phyloP scores from a whole-genome alignment of 2,888 invertebrate species.

The Acanthosepion lycidas region DNA sequence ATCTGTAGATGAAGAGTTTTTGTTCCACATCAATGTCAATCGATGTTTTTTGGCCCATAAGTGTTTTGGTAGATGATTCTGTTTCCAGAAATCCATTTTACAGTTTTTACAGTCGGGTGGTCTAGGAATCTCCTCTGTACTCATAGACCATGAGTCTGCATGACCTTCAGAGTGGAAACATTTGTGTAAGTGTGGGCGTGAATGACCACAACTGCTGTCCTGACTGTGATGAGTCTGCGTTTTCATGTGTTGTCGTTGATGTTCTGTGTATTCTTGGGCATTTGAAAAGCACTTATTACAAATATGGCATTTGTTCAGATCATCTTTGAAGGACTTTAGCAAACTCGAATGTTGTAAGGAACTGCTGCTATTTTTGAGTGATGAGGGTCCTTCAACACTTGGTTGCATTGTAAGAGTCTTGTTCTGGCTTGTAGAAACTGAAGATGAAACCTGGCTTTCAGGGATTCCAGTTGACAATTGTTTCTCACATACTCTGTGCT shows the following conservation, averaged over 20 bases:
- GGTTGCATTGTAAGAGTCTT: not conserved
- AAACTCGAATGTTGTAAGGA: not conserved
- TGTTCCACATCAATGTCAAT: slow-evolving; percentile 89
- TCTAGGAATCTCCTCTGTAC: slow-evolving; percentile 79
- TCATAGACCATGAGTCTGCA: slow-evolving; percentile 38
- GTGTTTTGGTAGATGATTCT: slow-evolving; percentile 97
- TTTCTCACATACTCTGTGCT: not conserved
- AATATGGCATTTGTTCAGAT: slow-evolving; percentile 11
- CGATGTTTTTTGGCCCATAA: slow-evolving; percentile 96
- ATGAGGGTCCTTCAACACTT: not conserved
- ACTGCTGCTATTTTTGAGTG: not conserved
- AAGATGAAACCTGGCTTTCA: not conserved
- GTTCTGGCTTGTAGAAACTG: not conserved
- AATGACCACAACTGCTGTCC: slow-evolving; percentile 33
- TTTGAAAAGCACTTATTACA: slow-evolving; percentile 41
- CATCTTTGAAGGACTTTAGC: slow-evolving; percentile 40
- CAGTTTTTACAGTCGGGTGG: slow-evolving; percentile 97
- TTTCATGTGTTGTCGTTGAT: slow-evolving; percentile 35
- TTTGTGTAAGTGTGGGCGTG: slow-evolving; percentile 38
- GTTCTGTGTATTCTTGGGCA: slow-evolving; percentile 24
- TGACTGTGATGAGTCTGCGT: slow-evolving; percentile 34
- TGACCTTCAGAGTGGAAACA: slow-evolving; percentile 44
- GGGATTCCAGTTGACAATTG: not conserved
- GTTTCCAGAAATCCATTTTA: slow-evolving; percentile 93
- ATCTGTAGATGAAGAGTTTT: slow-evolving; percentile 93